Conservation (phyloP, 2,888 invertebrate genomes). For the Platerodrilus igneus region DNA sequence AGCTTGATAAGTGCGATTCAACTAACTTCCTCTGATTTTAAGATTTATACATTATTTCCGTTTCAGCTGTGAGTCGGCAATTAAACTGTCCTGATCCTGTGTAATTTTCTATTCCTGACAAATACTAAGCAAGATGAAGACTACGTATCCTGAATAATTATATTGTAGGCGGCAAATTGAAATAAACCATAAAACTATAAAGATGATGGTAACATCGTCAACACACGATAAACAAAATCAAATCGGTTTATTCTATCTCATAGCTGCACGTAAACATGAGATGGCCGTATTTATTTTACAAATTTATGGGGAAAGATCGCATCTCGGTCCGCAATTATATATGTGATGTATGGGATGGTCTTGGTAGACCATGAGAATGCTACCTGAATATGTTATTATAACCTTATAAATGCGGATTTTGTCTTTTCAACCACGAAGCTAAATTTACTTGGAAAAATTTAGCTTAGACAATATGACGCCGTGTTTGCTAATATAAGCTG, state of each 20-base stretch:
- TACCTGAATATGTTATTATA: conserved; percentile 47
- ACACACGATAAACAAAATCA: conserved; percentile 46
- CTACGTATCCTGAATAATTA: not conserved
- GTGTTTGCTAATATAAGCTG: too few species aligned
- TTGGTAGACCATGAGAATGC: conserved; percentile 41
- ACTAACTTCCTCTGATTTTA: conserved; percentile 14
- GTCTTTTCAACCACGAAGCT: conserved; percentile 12
- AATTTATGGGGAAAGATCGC: conserved; percentile 48
- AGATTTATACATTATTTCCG: conserved; percentile 14
- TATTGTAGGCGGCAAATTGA: conserved; percentile 1
- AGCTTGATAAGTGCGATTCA: conserved; percentile 11
- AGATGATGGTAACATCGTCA: conserved; percentile 40
- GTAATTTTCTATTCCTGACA: conserved; percentile 1
- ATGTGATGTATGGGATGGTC: conserved; percentile 45
- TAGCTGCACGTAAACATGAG: conserved; percentile 27
- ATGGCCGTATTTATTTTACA: conserved; percentile 48
- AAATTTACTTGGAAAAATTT: too few species aligned
- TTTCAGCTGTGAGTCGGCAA: conserved; percentile 4
- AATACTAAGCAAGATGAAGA: not conserved
- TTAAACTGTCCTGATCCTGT: conserved; percentile 5
- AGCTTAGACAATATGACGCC: too few species aligned
- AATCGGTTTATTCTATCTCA: conserved; percentile 42
- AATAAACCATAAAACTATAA: conserved; percentile 18
- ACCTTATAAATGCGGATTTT: conserved; percentile 16
- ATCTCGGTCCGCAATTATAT: conserved; percentile 48